These are phyloP conservation scores for Probosciger aterrimus DNA, from an alignment of 2,113 vertebrate species.

Conservation along the genomic window DNA sequence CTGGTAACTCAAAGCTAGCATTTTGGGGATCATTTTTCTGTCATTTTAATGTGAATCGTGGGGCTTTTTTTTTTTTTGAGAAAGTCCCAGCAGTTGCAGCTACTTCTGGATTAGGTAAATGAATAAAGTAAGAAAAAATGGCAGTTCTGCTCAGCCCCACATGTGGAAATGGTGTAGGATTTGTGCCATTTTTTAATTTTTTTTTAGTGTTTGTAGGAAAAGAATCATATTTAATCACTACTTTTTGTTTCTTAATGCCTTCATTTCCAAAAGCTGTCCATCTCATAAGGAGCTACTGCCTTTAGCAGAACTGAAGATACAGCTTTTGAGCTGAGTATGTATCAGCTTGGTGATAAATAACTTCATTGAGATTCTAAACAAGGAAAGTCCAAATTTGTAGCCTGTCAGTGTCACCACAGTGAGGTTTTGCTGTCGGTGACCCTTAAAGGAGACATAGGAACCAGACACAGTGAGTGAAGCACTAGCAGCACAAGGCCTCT, in stretches of 20 bases:
- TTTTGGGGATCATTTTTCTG: not conserved
- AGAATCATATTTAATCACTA: not conserved
- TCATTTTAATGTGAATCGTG: not conserved
- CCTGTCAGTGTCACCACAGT: not conserved
- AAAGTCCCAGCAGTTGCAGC: not conserved
- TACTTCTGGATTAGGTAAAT: not conserved
- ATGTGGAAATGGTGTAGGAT: not conserved
- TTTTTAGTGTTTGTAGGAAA: not conserved
- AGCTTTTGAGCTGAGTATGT: not conserved
- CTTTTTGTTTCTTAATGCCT: not conserved
- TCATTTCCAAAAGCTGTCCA: not conserved
- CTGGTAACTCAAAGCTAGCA: no score
- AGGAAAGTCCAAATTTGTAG: not conserved
- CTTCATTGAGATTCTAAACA: not conserved
- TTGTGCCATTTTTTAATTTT: not conserved
- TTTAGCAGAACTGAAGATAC: constrained; percentile 10
- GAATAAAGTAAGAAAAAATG: not conserved
- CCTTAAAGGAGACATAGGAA: constrained; percentile 22
- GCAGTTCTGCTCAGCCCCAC: not conserved
- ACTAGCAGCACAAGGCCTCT: not conserved
- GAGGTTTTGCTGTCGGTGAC: not conserved
- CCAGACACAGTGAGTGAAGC: not conserved
- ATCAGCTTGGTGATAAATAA: not conserved
- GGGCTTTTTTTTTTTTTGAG: not conserved
- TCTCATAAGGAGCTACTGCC: not conserved